Evolutionary conservation across 2,797 vertebrate genomes (phyloP), one percentile per base, ranked within the genome.

Genomic region (Aphelocoma californica): DNA sequence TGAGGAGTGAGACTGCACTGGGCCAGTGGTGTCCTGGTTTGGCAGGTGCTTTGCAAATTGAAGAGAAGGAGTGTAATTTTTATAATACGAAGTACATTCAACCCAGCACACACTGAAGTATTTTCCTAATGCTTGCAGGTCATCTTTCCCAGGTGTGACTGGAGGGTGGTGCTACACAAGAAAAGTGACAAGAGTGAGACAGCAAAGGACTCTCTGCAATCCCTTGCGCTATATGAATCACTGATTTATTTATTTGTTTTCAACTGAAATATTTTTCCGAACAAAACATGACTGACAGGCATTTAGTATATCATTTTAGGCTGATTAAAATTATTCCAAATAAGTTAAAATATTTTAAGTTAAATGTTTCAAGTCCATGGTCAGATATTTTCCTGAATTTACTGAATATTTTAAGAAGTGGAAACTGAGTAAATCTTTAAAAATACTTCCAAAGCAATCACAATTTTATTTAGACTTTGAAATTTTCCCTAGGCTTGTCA

Each of bases 1-100:
- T 3, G 45, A 64, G 48, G 24, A 45, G 3, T 20, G 56, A 6
- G 4, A 40, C 23, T 21, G 10, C 34, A 14, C 24, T 0, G 1
- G 38, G 29, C 4, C 51, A 8, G 42, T 18, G 18, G 19, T 56
- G 67, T 32, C 36, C 56, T 44, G 26, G 9, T 12, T 31, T 71
- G 31, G 31, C 38, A 54, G 32, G 45, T 60, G 5, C 48, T 81
- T 56, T 32, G 31, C 38, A 61, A 53, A 34, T 26, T 0, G 0
- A 23, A 61, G 29, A 28, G 44, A 7, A 44, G 32, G 31, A 64
- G 8, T 56, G 3, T 32, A 24, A 36, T 28, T 78, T 69, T 81
- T 67, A 32, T 29, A 47, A 10, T 12, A 14, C 3, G 18, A 32
- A 86, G 19, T n/a, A 3, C 1, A 12, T 24, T 36, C 12, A 62